These are phyloP conservation scores for Halichoerus grypus DNA, from an alignment of 2,113 vertebrate genomes.

Conservation along the genomic window DNA sequence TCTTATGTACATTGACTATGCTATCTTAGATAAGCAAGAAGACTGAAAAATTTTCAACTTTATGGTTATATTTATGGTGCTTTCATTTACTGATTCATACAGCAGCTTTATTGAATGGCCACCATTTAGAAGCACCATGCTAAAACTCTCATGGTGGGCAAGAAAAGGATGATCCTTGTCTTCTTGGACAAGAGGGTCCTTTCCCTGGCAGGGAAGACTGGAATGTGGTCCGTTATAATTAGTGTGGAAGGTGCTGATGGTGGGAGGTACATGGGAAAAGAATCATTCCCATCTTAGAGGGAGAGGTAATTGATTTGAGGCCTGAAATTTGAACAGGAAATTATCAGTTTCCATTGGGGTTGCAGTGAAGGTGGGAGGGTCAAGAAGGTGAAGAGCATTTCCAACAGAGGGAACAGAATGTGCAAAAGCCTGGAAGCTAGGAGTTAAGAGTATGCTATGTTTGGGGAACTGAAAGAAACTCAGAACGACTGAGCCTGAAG, in stretches of 20 bases:
- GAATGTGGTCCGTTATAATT: rapidly evolving
- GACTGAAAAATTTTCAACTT: background rate
- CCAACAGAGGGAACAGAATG: background rate
- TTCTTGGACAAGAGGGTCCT: background rate
- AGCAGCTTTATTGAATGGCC: background rate
- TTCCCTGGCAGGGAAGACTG: background rate
- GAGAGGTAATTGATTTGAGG: background rate
- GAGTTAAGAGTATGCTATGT: background rate
- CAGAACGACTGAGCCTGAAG: background rate
- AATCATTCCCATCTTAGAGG: background rate
- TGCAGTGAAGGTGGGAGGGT: background rate
- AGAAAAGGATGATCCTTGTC: background rate
- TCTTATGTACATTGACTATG: background rate
- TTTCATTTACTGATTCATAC: background rate
- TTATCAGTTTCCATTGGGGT: background rate
- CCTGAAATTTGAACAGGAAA: background rate
- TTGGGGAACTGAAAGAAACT: background rate
- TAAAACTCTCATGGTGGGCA: background rate
- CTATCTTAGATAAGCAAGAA: background rate
- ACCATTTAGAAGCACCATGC: background rate
- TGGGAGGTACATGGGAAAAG: background rate
- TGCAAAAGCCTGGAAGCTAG: background rate
- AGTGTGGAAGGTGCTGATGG: background rate
- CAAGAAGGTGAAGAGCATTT: background rate
- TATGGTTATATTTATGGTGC: background rate